A percentile compares a stretch with the other conserved stretches of the same genome.
Conservation (phyloP, 2,113 vertebrate species). For the Vulpes vulpes region DNA sequence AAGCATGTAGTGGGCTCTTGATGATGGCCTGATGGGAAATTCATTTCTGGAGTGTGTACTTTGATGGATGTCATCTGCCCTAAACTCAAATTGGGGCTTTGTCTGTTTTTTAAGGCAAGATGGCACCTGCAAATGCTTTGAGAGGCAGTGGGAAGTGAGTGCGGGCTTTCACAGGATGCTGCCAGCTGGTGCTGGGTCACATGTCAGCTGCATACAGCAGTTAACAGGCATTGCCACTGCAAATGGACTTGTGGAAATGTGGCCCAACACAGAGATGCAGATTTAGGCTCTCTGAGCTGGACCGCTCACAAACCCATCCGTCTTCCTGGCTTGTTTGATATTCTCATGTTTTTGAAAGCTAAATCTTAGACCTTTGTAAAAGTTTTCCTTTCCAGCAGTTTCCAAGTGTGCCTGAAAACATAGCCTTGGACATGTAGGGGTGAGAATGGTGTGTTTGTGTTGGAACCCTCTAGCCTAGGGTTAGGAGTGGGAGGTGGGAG, state of each 20-base stretch:
- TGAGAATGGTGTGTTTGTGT: background rate
- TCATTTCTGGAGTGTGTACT: background rate
- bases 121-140: background rate
- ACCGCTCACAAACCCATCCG: background rate
- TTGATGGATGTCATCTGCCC: background rate
- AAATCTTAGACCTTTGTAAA: background rate
- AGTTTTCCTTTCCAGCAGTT: background rate
- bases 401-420: background rate
- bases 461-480: rapidly evolving
- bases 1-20: constrained; percentile 27
- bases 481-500: background rate
- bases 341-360: background rate
- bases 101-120: background rate
- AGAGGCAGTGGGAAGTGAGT: background rate
- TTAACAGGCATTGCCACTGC: background rate
- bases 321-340: background rate
- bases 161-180: background rate
- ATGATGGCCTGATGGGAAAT: background rate
- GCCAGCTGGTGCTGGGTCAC: background rate
- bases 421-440: background rate
- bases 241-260: background rate
- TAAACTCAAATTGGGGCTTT: background rate
- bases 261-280: background rate
- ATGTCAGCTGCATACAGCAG: rapidly evolving
- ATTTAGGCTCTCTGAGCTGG: background rate